A percentile compares a stretch with the other conserved stretches of the same genome.
phyloP scores from a whole-genome alignment of 2,797 vertebrate species.

The Okamejei kenojei region DNA sequence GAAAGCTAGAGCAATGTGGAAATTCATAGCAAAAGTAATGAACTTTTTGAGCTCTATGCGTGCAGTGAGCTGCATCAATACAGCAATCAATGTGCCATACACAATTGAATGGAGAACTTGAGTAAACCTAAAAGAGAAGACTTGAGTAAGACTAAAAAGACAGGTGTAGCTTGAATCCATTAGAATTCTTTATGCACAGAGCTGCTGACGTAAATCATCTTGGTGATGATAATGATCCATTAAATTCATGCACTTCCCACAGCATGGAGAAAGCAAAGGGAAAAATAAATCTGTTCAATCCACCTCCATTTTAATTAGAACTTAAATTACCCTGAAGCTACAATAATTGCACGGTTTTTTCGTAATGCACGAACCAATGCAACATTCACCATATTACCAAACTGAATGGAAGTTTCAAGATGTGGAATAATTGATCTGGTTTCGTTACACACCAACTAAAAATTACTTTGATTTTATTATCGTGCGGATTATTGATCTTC shows the following conservation, averaged over 20 bases:
- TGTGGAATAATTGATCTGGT: not conserved
- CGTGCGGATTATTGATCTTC: not conserved
- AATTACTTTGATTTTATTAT: not conserved
- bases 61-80: no score
- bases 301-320: no score
- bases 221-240: not conserved
- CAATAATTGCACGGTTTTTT: not conserved
- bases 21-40: no score
- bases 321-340: not conserved
- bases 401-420: not conserved
- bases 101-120: no score
- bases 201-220: not conserved
- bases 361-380: not conserved
- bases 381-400: not conserved
- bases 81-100: no score
- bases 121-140: no score
- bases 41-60: no score
- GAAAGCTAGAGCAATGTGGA: no score
- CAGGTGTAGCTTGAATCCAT: not conserved
- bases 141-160: no score
- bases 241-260: not conserved
- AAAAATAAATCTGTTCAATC: not conserved
- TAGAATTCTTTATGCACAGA: not conserved
- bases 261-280: not conserved
- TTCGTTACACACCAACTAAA: not conserved